Percentiles rank a stretch among this genome's conserved stretches.
Conservation (phyloP, 2,797 vertebrate genomes). For the Arctocebus calabarensis region DNA sequence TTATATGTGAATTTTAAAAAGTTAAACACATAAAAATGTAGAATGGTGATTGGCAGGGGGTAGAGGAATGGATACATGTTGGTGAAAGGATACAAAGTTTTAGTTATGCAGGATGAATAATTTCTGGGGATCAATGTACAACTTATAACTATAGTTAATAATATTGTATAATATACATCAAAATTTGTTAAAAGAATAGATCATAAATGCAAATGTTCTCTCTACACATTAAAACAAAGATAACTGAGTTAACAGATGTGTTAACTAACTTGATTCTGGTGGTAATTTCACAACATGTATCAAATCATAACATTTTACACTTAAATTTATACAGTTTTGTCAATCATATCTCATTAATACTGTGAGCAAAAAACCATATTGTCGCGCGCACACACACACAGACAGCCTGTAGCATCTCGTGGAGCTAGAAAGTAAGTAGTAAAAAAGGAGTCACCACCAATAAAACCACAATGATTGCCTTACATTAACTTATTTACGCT, state of each 20-base stretch:
- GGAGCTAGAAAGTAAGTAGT: not conserved
- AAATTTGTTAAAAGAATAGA: not conserved
- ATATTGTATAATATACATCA: not conserved
- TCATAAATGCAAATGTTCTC: not conserved
- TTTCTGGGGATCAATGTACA: not conserved
- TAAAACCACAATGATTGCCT: not conserved
- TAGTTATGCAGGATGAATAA: not conserved
- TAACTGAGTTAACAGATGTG: not conserved
- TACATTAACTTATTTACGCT: not conserved
- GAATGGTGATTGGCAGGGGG: not conserved
- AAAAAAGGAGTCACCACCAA: not conserved
- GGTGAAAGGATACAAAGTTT: not conserved
- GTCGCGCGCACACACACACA: not conserved
- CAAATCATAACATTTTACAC: not conserved
- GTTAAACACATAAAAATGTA: no score
- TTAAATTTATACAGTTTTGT: not conserved
- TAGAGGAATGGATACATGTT: not conserved
- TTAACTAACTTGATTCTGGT: not conserved
- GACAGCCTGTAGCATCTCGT: not conserved
- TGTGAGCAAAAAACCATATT: not conserved
- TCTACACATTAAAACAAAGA: not conserved
- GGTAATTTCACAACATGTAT: not conserved
- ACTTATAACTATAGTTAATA: not conserved
- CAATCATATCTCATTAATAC: not conserved
- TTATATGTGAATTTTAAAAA: no score